Conservation (phyloP, 2,113 vertebrate species). For the Callocephalon fimbriatum region DNA sequence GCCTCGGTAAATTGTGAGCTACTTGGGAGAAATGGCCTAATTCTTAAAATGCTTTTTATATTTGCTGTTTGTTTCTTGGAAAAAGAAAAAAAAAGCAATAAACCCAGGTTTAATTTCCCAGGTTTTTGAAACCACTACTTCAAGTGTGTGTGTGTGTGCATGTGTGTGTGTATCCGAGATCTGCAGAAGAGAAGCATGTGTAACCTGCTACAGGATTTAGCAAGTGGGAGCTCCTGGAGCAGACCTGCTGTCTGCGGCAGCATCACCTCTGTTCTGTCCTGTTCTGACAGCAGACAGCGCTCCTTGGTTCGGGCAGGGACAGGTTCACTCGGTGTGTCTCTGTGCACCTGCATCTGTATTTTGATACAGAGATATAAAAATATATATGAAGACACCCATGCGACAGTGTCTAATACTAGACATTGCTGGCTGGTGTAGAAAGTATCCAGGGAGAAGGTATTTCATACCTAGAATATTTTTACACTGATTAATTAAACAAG, state of each 20-base stretch:
- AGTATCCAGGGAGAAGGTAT: background rate
- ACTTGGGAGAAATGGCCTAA: background rate
- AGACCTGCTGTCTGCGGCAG: fast-evolving
- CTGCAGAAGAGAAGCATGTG: fast-evolving
- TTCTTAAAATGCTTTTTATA: background rate
- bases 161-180: background rate
- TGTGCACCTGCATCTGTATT: background rate
- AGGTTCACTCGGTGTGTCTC: fast-evolving
- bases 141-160: too few species aligned
- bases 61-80: background rate
- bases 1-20: background rate
- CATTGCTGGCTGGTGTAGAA: background rate
- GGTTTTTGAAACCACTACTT: background rate
- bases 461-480: background rate
- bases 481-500: background rate
- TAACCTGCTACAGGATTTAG: background rate
- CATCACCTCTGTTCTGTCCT: background rate
- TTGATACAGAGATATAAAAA: background rate
- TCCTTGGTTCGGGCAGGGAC: background rate
- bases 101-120: background rate
- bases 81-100: background rate
- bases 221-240: background rate
- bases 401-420: background rate
- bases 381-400: background rate
- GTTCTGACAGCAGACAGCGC: background rate